phyloP scores from a whole-genome alignment of 2,797 vertebrate genomes.

The Hirundo rustica region DNA sequence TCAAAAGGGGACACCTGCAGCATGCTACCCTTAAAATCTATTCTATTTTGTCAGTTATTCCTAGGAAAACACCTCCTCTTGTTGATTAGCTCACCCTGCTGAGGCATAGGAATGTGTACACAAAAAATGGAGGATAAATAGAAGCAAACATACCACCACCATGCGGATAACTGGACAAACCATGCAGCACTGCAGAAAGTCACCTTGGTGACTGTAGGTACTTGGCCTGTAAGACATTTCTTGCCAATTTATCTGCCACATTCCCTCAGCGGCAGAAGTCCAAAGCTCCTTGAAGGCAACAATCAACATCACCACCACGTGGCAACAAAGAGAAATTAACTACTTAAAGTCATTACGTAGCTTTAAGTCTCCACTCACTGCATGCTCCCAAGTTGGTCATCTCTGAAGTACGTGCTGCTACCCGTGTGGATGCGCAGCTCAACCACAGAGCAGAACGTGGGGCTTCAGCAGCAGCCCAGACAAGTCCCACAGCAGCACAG shows the following conservation, averaged over 20 bases:
- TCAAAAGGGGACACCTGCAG: neutral
- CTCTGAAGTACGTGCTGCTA: neutral
- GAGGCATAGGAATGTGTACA: neutral
- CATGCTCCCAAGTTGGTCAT: neutral
- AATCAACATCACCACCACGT: conserved; percentile 11
- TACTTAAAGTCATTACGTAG: neutral
- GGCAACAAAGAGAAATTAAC: neutral
- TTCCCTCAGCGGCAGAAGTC: neutral
- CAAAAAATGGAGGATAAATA: neutral
- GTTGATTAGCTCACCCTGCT: neutral
- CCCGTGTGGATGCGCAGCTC: neutral
- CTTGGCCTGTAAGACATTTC: neutral
- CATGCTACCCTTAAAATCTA: neutral
- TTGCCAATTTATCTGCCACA: neutral
- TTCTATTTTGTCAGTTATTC: neutral
- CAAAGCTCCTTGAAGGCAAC: neutral
- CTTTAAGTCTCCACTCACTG: fast-evolving
- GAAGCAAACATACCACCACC: neutral
- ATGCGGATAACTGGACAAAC: neutral
- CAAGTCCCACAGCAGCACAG: neutral
- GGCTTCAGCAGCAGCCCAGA: neutral
- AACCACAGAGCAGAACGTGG: neutral
- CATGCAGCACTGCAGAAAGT: neutral
- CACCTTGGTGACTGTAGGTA: fast-evolving
- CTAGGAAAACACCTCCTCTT: neutral